A percentile compares a stretch with the other conserved stretches of the same genome.
phyloP scores from a whole-genome alignment of 2,113 vertebrate species.

The Anthoscopus minutus region DNA sequence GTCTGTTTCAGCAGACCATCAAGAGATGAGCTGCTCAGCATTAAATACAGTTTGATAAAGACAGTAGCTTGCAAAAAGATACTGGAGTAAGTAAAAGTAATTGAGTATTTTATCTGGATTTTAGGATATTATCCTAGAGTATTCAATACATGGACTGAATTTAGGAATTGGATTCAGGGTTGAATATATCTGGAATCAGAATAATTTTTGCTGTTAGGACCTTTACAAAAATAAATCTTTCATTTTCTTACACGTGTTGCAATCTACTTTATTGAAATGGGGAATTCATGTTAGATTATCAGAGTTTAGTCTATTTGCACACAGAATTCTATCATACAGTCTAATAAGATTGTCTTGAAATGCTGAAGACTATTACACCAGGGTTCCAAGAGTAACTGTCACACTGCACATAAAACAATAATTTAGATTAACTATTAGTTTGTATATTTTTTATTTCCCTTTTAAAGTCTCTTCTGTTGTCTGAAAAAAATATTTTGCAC shows the following conservation, averaged over 20 bases:
- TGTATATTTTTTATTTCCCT: not conserved
- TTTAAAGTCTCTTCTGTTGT: not conserved
- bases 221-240: not conserved
- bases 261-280: not conserved
- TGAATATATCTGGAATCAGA: not conserved
- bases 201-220: not conserved
- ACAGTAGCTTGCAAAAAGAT: not conserved
- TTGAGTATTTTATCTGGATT: not conserved
- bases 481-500: not conserved
- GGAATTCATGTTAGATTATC: not conserved
- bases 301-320: not conserved
- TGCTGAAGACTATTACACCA: not conserved
- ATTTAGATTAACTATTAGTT: not conserved
- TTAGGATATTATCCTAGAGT: not conserved
- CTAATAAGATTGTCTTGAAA: not conserved
- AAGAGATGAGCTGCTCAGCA: not conserved
- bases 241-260: not conserved
- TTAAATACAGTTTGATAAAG: not conserved
- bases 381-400: not conserved
- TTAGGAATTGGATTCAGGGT: not conserved
- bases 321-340: not conserved
- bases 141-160: not conserved
- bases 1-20: slow-evolving; percentile 2
- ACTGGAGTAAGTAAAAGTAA: not conserved
- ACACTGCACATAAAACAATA: not conserved